These are phyloP conservation scores for Unio delphinus DNA, from an alignment of 2,888 invertebrate species.

Conservation along the genomic window DNA sequence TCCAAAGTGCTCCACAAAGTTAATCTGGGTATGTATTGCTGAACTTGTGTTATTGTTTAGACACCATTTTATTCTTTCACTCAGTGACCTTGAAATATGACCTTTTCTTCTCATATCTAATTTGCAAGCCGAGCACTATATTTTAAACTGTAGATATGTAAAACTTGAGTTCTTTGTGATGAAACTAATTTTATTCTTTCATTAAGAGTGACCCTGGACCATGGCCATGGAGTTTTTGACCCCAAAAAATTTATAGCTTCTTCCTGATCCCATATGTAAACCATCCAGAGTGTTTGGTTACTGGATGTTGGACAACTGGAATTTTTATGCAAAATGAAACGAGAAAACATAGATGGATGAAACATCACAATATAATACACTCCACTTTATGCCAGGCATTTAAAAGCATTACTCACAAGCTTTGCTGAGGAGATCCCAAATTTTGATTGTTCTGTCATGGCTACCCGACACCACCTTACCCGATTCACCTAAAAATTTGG, in stretches of 20 bases:
- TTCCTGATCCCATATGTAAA: background rate
- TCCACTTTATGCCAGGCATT: background rate
- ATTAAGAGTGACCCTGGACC: too few relatives aligned
- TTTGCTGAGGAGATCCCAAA: slow-evolving; percentile 96
- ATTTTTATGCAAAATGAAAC: background rate
- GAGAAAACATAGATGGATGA: background rate
- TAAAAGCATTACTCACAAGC: slow-evolving; percentile 81
- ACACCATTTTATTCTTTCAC: too few relatives aligned
- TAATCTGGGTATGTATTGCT: too few relatives aligned
- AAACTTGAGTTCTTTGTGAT: too few relatives aligned
- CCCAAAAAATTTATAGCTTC: background rate
- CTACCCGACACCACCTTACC: slow-evolving; percentile 97
- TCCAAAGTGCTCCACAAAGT: too few relatives aligned
- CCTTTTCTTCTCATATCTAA: too few relatives aligned
- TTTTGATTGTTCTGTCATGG: slow-evolving; percentile 96
- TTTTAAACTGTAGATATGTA: too few relatives aligned
- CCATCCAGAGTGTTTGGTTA: background rate
- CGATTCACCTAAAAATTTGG: slow-evolving; percentile 84
- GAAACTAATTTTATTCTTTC: too few relatives aligned
- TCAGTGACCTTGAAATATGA: too few relatives aligned
- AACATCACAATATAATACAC: background rate
- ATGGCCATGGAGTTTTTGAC: too few relatives aligned
- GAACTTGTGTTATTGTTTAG: too few relatives aligned
- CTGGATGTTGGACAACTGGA: background rate
- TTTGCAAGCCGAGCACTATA: too few relatives aligned